These are phyloP conservation scores for Heterohyrax brucei DNA, from an alignment of 2,797 vertebrate species.

Conservation along the genomic window DNA sequence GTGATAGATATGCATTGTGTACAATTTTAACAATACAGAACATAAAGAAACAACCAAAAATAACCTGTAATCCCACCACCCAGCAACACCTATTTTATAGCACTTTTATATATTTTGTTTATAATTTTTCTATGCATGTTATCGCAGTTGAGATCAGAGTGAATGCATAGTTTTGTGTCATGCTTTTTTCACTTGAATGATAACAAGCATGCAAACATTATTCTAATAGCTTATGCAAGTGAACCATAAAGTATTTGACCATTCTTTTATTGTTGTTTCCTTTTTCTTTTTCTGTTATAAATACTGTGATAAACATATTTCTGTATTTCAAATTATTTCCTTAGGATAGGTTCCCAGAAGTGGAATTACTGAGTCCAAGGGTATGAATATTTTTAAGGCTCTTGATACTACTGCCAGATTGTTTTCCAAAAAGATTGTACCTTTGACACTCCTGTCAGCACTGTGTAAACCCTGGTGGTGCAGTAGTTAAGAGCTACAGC, in stretches of 20 bases:
- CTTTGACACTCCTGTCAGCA: too few species aligned
- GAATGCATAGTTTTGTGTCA: constrained; percentile 40
- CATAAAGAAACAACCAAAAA: constrained; percentile 53
- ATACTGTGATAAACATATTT: constrained; percentile 60
- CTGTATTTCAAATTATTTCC: constrained; percentile 71
- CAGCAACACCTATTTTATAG: background rate
- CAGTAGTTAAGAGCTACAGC: too few species aligned
- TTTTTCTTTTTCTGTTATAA: constrained; percentile 11
- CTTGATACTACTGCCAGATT: too few species aligned
- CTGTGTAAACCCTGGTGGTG: too few species aligned
- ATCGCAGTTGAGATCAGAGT: constrained; percentile 29
- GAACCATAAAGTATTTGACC: background rate
- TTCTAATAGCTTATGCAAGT: constrained; percentile 46
- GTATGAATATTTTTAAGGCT: constrained; percentile 46
- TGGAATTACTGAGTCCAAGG: constrained; percentile 52
- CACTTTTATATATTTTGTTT: background rate
- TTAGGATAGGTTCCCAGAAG: constrained; percentile 45
- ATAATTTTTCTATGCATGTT: background rate
- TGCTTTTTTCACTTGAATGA: constrained; percentile 58
- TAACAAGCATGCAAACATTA: background rate
- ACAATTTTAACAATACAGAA: constrained; percentile 57
- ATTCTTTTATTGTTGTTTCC: background rate
- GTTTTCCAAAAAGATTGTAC: too few species aligned
- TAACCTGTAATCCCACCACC: background rate
- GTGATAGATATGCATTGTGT: background rate